Evolutionary conservation across 1,140 invertebrate species (phyloP).

Genomic region (Magallana angulata): DNA sequence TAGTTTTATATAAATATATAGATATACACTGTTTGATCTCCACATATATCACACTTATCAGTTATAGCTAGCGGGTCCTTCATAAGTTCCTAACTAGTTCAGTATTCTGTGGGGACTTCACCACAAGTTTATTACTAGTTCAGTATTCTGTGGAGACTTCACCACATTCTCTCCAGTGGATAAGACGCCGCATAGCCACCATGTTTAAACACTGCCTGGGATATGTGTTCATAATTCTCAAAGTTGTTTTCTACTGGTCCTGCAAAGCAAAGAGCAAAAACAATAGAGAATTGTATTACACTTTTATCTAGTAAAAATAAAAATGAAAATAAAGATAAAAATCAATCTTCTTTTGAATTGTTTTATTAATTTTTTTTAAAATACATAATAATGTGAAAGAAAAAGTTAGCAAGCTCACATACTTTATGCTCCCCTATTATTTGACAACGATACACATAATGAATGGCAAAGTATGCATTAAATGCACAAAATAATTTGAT

Average conservation of each 20-base stretch:
- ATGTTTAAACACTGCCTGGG: conserved; percentile 80
- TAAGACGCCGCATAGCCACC: conserved; percentile 84
- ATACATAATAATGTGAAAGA: no score
- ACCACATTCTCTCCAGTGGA: conserved; percentile 82
- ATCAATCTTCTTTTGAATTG: no score
- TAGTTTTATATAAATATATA: background rate
- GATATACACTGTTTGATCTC: background rate
- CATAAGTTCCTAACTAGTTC: background rate
- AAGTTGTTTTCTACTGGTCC: conserved; percentile 72
- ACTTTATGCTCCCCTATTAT: no score
- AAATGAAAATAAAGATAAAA: no score
- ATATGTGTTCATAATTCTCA: conserved; percentile 75
- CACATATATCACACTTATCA: background rate
- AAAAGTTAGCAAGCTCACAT: no score
- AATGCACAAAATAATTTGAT: no score
- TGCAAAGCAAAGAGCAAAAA: conserved; percentile 37
- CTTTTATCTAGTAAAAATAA: no score
- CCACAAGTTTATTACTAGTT: background rate
- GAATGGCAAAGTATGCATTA: no score
- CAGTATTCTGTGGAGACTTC: background rate
- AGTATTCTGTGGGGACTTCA: background rate
- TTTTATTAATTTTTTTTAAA: no score
- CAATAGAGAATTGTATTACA: background rate
- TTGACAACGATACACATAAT: no score
- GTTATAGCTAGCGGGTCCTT: background rate